Evolutionary conservation across 2,113 vertebrate species (phyloP), one percentile per base, ranked within the genome.

Genomic region (Erythrocercus mccallii): DNA sequence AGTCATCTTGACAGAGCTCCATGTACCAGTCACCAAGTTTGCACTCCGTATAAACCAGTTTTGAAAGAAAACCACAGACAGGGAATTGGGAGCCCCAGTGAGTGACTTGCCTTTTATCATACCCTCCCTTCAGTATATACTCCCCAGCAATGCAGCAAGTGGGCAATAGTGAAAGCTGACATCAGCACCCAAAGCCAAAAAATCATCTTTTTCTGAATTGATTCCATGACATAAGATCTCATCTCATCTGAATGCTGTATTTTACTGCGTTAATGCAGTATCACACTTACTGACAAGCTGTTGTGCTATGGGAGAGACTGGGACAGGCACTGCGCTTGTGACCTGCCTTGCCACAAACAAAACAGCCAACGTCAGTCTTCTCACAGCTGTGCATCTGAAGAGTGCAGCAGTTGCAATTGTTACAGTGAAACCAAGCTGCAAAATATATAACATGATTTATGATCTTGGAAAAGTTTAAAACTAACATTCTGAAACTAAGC

Each of bases 391-490:
- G 99, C 78, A 96, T 97, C 0, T 97, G 97, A 28, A 99, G 98
- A 45, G 98, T 97, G 21, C 99, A 99, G 82, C 77, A 97, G 33
- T 80, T 95, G 77, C 99, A 99, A 15, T 62, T 44, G 58, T 56
- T 80, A 86, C 99, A 99, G 96, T 99, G 99, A 86, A 81, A 95
- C 99, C 99, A 99, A 12, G 99, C 99, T 99, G 80, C 19, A 91
- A 91, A 97, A 84, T 7, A 95, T 33, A 50, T 31, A 70, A 45
- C 10, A 21, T 2, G 9, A 40, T 35, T 79, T 60, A 80, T 12
- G 12, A 57, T 7, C 37, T 25, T 45, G 15, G 45, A 86, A 50
- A 70, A 22, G 56, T 40, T 37, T 35, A 56, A 6, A 79, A 87
- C 1, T 0, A 54, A 17, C 33, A 12, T 47, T 66, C 33, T 65